phyloP scores from a whole-genome alignment of 2,888 invertebrate genomes.

The Rhodophaea formosa region DNA sequence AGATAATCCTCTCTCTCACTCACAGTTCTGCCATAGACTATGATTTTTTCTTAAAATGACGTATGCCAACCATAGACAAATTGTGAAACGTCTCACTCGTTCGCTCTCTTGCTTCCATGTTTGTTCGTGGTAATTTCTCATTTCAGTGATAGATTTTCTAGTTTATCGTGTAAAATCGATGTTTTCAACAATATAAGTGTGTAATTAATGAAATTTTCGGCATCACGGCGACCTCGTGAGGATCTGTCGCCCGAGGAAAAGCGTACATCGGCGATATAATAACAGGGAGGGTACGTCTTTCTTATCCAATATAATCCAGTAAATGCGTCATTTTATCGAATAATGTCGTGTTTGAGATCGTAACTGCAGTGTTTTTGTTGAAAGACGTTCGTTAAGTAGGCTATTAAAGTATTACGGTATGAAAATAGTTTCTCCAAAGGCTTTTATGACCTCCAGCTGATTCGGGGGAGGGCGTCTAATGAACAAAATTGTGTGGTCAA shows the following conservation, averaged over 20 bases:
- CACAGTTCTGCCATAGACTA: conserved; percentile 33
- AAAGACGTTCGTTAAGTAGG: conserved; percentile 30
- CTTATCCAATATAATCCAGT: conserved; percentile 72
- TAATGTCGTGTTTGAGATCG: conserved; percentile 55
- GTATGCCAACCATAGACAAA: conserved; percentile 58
- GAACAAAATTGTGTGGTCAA: conserved; percentile 49
- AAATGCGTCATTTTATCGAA: conserved; percentile 81
- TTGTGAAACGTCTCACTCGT: conserved; percentile 66
- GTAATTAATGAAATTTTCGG: conserved; percentile 78
- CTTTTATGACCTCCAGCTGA: conserved; percentile 70
- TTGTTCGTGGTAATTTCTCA: conserved; percentile 80
- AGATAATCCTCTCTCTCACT: not conserved
- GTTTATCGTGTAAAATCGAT: conserved; percentile 67
- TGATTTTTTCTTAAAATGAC: conserved; percentile 44
- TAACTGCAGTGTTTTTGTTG: conserved; percentile 45
- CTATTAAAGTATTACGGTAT: conserved; percentile 29
- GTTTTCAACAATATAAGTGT: conserved; percentile 66
- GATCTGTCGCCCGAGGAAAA: conserved; percentile 73
- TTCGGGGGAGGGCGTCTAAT: conserved; percentile 68
- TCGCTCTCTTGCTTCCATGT: conserved; percentile 76
- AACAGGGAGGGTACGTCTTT: conserved; percentile 81
- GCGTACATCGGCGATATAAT: conserved; percentile 71
- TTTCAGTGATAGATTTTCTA: conserved; percentile 76
- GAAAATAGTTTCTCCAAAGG: conserved; percentile 35
- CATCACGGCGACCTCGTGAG: conserved; percentile 74